These are phyloP conservation scores for Meloidogyne floridensis DNA, from an alignment of 1,140 invertebrate species.

Conservation along the genomic window DNA sequence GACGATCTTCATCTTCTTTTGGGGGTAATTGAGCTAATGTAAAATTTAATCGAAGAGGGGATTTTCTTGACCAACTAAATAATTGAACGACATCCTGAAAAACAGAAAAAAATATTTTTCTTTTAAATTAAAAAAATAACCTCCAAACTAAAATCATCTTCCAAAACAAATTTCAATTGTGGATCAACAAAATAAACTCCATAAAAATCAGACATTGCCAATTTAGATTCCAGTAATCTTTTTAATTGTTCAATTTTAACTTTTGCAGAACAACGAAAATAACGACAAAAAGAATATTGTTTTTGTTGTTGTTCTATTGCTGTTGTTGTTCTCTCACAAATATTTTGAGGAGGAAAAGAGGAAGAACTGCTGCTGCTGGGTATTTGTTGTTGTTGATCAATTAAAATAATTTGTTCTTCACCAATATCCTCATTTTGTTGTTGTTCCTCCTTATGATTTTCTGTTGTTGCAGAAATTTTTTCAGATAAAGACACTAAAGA, in stretches of 20 bases:
- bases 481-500: not conserved
- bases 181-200: constrained; percentile 37
- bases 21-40: constrained; percentile 24
- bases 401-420: not conserved
- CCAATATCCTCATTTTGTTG: too few relatives aligned
- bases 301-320: constrained; percentile 3
- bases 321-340: not conserved
- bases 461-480: not conserved
- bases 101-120: not conserved
- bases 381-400: not conserved
- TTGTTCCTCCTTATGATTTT: not conserved
- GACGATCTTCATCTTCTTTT: constrained; percentile 35
- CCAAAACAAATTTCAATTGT: constrained; percentile 20
- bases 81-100: constrained; percentile 15
- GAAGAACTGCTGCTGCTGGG: constrained; percentile 5
- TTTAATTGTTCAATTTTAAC: constrained; percentile 31
- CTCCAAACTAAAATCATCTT: constrained; percentile 36
- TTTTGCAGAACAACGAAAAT: constrained; percentile 27
- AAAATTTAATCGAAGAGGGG: constrained; percentile 26
- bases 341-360: not conserved
- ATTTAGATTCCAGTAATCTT: constrained; percentile 33
- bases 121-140: constrained; percentile 13
- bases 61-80: constrained; percentile 30
- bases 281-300: constrained; percentile 14
- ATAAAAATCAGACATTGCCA: constrained; percentile 36